Conservation (phyloP, 1,140 invertebrate genomes). For the Euwallacea similis region DNA sequence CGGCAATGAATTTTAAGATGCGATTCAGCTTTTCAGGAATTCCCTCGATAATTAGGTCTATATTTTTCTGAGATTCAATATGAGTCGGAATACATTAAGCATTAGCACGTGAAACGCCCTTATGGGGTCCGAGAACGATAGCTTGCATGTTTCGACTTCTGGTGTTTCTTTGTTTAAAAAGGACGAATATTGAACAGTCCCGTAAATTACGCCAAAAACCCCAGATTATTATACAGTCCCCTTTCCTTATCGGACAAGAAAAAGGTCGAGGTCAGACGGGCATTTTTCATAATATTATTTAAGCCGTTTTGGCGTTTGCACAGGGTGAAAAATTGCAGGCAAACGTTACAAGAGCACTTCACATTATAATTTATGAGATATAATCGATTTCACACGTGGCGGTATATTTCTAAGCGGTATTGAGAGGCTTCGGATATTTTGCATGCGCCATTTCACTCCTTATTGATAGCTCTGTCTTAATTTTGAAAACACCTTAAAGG, state of each 20-base stretch:
- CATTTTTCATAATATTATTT: constrained; percentile 30
- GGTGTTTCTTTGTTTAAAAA: constrained; percentile 24
- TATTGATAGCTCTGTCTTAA: constrained; percentile 31
- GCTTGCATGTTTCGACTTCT: constrained; percentile 21
- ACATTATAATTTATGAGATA: constrained; percentile 34
- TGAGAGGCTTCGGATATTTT: constrained; percentile 14
- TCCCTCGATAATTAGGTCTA: no score
- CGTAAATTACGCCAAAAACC: constrained; percentile 29
- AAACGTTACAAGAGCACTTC: constrained; percentile 29
- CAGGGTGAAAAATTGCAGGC: constrained; percentile 25
- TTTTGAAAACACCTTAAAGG: neutral
- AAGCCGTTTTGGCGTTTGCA: constrained; percentile 19
- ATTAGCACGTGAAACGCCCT: no score
- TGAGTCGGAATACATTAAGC: neutral
- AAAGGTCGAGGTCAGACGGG: no score
- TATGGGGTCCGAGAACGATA: neutral
- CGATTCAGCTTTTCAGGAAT: no score
- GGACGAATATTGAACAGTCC: constrained; percentile 25
- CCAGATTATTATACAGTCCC: constrained; percentile 24
- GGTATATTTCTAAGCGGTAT: constrained; percentile 15
- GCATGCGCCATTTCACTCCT: constrained; percentile 24
- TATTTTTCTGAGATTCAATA: no score
- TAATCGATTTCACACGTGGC: constrained; percentile 36
- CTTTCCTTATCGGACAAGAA: constrained; percentile 19
- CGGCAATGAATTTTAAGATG: no score